A percentile compares a stretch with the other conserved stretches of the same genome.
phyloP scores from a whole-genome alignment of 2,113 vertebrate genomes.

The Dipodomys stephensi region DNA sequence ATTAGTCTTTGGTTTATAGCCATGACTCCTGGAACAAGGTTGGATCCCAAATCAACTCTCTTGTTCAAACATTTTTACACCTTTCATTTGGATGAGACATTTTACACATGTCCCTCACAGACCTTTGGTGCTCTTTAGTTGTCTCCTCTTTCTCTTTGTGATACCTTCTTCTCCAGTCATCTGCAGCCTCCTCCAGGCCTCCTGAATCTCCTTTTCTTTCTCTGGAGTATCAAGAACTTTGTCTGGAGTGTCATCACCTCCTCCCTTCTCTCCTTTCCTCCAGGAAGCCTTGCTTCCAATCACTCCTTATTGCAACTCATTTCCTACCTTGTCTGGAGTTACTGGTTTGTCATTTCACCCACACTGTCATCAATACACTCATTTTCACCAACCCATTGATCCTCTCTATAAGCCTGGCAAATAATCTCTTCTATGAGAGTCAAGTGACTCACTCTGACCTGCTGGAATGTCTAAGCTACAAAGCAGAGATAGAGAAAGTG shows the following conservation, averaged over 20 bases:
- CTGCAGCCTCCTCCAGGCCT: not conserved
- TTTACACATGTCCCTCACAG: not conserved
- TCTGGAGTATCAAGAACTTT: not conserved
- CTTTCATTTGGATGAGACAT: not conserved
- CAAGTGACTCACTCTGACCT: conserved; percentile 1
- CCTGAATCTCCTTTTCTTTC: not conserved
- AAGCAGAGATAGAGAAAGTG: not conserved
- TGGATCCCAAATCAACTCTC: not conserved
- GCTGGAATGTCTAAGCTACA: not conserved
- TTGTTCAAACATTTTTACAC: not conserved
- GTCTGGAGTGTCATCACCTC: not conserved
- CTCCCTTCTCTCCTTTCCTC: not conserved
- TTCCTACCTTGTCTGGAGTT: conserved; percentile 38
- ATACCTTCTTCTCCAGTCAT: not conserved
- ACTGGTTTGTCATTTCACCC: conserved; percentile 47
- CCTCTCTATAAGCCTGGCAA: not conserved
- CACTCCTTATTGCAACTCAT: not conserved
- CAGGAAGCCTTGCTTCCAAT: not conserved
- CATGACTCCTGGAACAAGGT: not conserved
- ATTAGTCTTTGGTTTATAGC: not conserved
- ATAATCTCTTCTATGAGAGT: not conserved
- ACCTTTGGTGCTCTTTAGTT: not conserved
- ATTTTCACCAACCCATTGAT: conserved; percentile 55
- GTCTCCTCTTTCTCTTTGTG: not conserved
- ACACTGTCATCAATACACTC: conserved; percentile 25